Percentiles rank a stretch among this genome's conserved stretches.
These are phyloP conservation scores for Lagocephalus sceleratus DNA, from an alignment of 2,797 vertebrate genomes.

Conservation along the genomic window DNA sequence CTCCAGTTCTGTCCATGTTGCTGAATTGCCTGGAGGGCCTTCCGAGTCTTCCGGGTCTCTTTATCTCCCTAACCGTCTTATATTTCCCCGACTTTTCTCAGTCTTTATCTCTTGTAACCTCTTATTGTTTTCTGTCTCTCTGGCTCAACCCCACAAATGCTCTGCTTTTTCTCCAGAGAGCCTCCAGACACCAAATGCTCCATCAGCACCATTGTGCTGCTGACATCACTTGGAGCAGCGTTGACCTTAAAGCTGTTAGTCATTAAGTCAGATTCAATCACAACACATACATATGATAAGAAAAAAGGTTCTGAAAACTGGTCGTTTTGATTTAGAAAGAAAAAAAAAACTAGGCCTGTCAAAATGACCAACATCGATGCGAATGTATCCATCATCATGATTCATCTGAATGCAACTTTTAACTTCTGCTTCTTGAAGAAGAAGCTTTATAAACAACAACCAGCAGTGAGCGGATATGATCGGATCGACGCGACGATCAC, in stretches of 20 bases:
- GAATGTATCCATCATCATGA: no score
- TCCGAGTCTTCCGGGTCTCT: slow-evolving; percentile 37
- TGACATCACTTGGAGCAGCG: slow-evolving; percentile 16
- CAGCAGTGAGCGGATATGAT: no score
- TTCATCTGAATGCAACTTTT: no score
- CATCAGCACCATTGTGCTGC: no score
- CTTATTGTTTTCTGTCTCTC: slow-evolving; percentile 22
- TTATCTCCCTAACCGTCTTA: slow-evolving; percentile 17
- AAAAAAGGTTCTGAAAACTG: no score
- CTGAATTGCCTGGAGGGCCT: slow-evolving; percentile 57
- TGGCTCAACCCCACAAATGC: slow-evolving; percentile 20
- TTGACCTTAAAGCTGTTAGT: slow-evolving; percentile 9
- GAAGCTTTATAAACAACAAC: no score
- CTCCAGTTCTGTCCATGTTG: slow-evolving; percentile 58
- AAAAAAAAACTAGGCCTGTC: no score
- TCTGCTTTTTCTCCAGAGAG: slow-evolving; percentile 20
- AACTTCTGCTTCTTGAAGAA: no score
- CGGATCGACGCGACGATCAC: no score
- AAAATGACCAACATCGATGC: no score
- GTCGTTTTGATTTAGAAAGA: no score
- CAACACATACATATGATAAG: background rate
- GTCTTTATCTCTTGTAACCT: slow-evolving; percentile 22
- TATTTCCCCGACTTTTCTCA: slow-evolving; percentile 12
- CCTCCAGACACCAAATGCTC: background rate
- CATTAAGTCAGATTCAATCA: background rate